phyloP scores from a whole-genome alignment of 2,797 vertebrate genomes.

The Microctenopoma steveboyesi region DNA sequence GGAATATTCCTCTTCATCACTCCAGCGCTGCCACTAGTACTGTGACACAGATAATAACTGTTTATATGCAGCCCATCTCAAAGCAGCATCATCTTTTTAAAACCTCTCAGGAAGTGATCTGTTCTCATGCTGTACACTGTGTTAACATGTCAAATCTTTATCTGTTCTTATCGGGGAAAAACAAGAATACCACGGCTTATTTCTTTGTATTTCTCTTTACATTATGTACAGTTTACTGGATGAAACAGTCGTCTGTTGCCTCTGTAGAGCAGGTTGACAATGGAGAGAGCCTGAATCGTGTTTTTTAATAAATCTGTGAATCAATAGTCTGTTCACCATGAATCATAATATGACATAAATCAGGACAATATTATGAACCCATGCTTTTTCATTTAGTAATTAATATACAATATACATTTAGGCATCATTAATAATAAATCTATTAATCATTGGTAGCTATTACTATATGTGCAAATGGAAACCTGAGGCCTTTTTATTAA shows the following conservation, averaged over 20 bases:
- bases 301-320: too few species aligned
- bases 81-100: conserved; percentile 59
- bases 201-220: conserved; percentile 9
- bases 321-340: too few species aligned
- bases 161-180: conserved; percentile 36
- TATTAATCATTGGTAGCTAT: too few species aligned
- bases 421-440: too few species aligned
- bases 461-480: too few species aligned
- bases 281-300: background rate
- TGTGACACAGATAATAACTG: conserved; percentile 74
- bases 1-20: conserved; percentile 74
- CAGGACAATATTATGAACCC: too few species aligned
- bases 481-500: background rate
- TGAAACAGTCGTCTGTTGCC: background rate
- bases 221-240: background rate
- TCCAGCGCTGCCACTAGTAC: conserved; percentile 52
- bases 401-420: too few species aligned
- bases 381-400: too few species aligned
- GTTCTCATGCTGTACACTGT: conserved; percentile 22
- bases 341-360: too few species aligned
- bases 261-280: background rate
- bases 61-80: conserved; percentile 63
- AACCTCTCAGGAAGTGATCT: conserved; percentile 56
- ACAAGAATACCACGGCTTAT: background rate
- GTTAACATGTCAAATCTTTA: conserved; percentile 46